These are phyloP conservation scores for Steinernema feltiae DNA, from an alignment of 1,140 invertebrate species.

Conservation along the genomic window DNA sequence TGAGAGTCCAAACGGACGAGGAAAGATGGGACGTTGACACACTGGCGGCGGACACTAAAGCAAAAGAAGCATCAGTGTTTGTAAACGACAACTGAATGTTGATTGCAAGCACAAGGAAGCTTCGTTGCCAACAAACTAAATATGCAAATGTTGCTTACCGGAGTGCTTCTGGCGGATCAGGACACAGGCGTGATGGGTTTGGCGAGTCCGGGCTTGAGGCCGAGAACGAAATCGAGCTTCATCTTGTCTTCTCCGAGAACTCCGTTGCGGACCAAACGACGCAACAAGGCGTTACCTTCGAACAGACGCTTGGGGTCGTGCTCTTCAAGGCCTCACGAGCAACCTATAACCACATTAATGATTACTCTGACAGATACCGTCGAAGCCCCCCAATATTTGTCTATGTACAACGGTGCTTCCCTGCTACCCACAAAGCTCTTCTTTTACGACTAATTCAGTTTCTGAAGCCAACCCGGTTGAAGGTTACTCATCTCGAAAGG, in stretches of 20 bases:
- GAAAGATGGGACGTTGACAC: slow-evolving; percentile 98
- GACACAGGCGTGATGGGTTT: slow-evolving; percentile 98
- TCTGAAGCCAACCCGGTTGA: no score
- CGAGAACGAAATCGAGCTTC: slow-evolving; percentile 99
- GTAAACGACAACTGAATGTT: no score
- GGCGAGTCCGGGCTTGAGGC: slow-evolving; percentile 93
- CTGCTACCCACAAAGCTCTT: no score
- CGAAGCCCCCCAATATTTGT: no score
- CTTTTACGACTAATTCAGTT: no score
- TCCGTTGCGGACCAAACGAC: slow-evolving; percentile 93
- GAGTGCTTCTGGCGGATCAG: slow-evolving; percentile 97
- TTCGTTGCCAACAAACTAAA: slow-evolving; percentile 14
- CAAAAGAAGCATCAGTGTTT: no score
- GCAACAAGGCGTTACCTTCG: slow-evolving; percentile 95
- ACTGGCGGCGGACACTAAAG: slow-evolving; percentile 89
- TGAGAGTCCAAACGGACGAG: slow-evolving; percentile 94
- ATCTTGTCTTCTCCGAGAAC: slow-evolving; percentile 92
- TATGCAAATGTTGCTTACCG: slow-evolving; percentile 60
- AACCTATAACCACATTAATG: slow-evolving; percentile 63
- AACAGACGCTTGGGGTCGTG: slow-evolving; percentile 94
- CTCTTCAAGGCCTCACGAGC: slow-evolving; percentile 96
- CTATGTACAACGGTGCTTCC: no score
- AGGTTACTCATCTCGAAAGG: no score
- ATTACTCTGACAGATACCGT: no score
- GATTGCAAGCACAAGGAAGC: no score